These are phyloP conservation scores for Pantherophis vulpinus DNA, from an alignment of 2,797 vertebrate genomes.

Conservation along the genomic window DNA sequence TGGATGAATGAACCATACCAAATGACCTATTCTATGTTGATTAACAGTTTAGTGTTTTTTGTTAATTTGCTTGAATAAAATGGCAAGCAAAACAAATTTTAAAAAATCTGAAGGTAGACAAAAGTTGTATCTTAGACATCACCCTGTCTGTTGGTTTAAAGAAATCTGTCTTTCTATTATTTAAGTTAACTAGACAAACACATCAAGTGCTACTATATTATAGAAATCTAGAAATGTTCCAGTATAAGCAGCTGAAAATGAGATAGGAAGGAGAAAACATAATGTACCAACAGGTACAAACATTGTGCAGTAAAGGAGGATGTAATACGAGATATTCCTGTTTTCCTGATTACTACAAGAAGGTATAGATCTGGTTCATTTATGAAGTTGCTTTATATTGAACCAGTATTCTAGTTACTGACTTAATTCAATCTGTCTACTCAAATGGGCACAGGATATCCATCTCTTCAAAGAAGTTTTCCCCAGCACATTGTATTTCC, in stretches of 20 bases:
- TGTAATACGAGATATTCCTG: not conserved
- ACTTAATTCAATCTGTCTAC: not conserved
- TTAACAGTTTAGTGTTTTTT: not conserved
- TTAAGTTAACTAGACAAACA: not conserved
- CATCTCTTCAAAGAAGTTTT: not conserved
- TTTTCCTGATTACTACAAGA: not conserved
- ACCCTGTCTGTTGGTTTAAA: not conserved
- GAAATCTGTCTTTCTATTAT: not conserved
- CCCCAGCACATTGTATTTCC: not conserved
- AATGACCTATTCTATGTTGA: not conserved
- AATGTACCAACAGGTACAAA: not conserved
- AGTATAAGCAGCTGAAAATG: not conserved
- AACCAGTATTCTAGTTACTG: not conserved
- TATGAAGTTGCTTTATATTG: not conserved
- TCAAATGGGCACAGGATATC: not conserved
- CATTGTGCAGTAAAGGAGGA: not conserved
- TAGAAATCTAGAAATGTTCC: not conserved
- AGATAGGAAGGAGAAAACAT: not conserved
- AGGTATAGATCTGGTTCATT: not conserved
- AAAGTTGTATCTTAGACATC: not conserved
- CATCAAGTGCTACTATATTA: not conserved
- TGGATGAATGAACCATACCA: not conserved
- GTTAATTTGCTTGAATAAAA: not conserved
- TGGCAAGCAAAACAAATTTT: not conserved
- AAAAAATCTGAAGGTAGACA: not conserved